Evolutionary conservation across 2,113 vertebrate genomes (phyloP).

Genomic region (Etheostoma spectabile): DNA sequence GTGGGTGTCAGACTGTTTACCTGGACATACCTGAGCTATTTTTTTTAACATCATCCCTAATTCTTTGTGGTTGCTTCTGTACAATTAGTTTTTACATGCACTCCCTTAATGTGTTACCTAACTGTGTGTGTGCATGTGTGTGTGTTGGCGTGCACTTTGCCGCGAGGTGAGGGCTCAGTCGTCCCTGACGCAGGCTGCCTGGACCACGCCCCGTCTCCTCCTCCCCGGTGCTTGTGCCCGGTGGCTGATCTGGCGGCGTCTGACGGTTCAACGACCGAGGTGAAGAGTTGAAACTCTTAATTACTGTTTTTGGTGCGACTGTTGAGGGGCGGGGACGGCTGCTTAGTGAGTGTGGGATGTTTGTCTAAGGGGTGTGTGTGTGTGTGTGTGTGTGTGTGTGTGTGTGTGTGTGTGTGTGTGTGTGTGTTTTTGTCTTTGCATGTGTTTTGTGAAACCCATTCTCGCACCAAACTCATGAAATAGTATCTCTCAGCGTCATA

Average conservation of each 20-base stretch:
- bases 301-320: slow-evolving; percentile 45
- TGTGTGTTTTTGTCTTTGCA: neutral
- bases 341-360: neutral
- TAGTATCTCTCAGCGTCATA: too few relatives aligned
- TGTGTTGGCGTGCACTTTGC: slow-evolving; percentile 9
- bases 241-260: slow-evolving; percentile 38
- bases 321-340: neutral
- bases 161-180: slow-evolving; percentile 20
- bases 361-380: neutral
- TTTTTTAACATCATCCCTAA: slow-evolving; percentile 26
- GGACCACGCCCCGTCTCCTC: slow-evolving; percentile 52
- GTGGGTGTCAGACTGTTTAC: neutral
- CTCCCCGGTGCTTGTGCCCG: slow-evolving; percentile 49
- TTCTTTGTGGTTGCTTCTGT: slow-evolving; percentile 40
- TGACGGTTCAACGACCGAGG: slow-evolving; percentile 26
- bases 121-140: neutral
- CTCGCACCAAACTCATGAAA: too few relatives aligned
- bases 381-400: neutral
- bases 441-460: too few relatives aligned
- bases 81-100: slow-evolving; percentile 15
- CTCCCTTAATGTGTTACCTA: neutral
- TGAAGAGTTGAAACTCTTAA: slow-evolving; percentile 65
- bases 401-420: neutral
- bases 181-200: slow-evolving; percentile 53
- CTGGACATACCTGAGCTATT: slow-evolving; percentile 38